Evolutionary conservation across 2,888 invertebrate species (phyloP), one percentile per base, ranked within the genome.

Genomic region (Dynastes maya): DNA sequence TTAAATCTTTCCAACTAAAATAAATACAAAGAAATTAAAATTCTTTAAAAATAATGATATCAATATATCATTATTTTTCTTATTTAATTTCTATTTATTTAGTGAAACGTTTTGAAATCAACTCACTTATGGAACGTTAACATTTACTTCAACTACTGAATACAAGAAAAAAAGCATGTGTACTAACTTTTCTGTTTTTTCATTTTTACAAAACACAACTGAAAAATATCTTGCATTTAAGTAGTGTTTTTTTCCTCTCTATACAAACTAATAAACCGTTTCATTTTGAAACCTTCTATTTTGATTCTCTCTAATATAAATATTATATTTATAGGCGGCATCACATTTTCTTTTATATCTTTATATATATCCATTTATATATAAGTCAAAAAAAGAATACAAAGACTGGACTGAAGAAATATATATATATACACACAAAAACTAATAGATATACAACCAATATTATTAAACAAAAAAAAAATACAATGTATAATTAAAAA

Each of bases 281-380:
- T 81, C 84, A 83, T 83, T 83, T 82, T 81, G 81, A 82, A 83
- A 83, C 80, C 81, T 77, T 77, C 71, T 72, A 72, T 79, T 79
- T 79, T 79, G 79, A 79, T 79, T 79, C 79, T 77, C 79, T 79
- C 76, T 72, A 77, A 79, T 79, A 77, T 77, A 77, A 79, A 79
- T 77, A 77, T 77, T 77, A 68, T 76, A 76, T 77, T 76, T 79
- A 77, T 61, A 71, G 74, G 72, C 79, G 64, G 79, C 79, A 79
- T 79, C 79, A 79, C 79, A 79, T 77, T 79, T 79, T 61, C 55
- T 79, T 72, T 70, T 63, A 51, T 70, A 63, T 72, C 51, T 74
- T 45, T 49, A 61, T 45, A 74, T 74, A 74, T 74, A 74, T 74
- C 75, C 51, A 67, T 76, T 76, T 75, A 65, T 78, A 78, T 72